Conservation (phyloP, 1,140 invertebrate genomes). For the Aphelinus atriplicis region DNA sequence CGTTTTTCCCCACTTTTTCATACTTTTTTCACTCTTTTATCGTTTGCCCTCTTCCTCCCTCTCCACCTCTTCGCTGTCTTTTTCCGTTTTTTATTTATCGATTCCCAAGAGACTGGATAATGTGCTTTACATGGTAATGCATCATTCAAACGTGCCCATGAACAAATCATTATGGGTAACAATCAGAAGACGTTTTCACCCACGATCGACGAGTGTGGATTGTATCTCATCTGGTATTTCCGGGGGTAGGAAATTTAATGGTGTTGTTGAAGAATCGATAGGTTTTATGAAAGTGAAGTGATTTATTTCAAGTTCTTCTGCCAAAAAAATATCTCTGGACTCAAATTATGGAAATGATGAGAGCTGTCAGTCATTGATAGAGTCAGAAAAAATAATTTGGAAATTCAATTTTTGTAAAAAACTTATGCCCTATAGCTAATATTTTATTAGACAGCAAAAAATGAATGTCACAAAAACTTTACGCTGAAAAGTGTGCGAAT, state of each 20-base stretch:
- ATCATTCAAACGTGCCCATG: not conserved
- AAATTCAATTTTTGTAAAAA: no score
- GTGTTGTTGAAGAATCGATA: not conserved
- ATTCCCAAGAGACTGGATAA: conserved; percentile 44
- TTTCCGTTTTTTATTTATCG: not conserved
- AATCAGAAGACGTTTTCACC: conserved; percentile 9
- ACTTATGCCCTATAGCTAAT: no score
- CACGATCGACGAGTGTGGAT: conserved; percentile 20
- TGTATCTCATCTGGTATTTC: not conserved
- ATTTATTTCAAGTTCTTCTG: no score
- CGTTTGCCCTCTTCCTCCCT: conserved; percentile 17
- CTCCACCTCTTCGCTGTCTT: conserved; percentile 15
- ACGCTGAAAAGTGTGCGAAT: no score
- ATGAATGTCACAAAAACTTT: no score
- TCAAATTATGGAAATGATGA: no score
- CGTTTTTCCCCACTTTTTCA: no score
- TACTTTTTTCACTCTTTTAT: conserved; percentile 36
- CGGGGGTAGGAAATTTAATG: not conserved
- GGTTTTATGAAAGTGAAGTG: not conserved
- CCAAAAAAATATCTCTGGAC: no score
- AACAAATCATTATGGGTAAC: conserved; percentile 20
- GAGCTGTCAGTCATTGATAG: no score
- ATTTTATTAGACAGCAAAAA: no score
- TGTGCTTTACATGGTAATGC: conserved; percentile 35
- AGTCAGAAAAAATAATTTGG: no score